phyloP scores from a whole-genome alignment of 2,797 vertebrate species.

The Taenioides sp. region DNA sequence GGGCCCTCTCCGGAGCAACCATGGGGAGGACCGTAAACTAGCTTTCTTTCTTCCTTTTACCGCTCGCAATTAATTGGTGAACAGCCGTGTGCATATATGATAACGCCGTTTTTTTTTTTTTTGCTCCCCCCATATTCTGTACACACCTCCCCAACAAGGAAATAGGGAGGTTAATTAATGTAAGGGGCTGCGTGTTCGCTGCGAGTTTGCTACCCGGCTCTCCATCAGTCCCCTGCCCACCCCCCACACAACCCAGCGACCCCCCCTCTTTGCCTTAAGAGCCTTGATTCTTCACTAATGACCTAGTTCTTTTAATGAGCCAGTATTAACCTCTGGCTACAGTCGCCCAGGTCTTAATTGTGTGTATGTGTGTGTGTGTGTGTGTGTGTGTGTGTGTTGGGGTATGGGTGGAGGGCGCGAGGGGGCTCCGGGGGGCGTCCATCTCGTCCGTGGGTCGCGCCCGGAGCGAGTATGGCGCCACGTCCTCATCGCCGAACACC shows the following conservation, averaged over 20 bases:
- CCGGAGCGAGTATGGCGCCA: conserved; percentile 67
- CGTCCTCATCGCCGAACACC: conserved; percentile 82
- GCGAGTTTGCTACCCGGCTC: conserved; percentile 87
- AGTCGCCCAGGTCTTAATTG: conserved; percentile 99
- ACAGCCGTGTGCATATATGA: conserved; percentile 91
- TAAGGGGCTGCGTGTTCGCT: conserved; percentile 90
- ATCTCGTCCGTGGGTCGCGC: conserved; percentile 25
- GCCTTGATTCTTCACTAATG: conserved; percentile 99
- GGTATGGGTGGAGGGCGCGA: background rate
- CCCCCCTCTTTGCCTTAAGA: conserved; percentile 93
- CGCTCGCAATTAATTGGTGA: conserved; percentile 93
- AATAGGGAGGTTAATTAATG: conserved; percentile 99
- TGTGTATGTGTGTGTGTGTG: conserved; percentile 52
- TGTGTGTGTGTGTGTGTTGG: conserved; percentile 38
- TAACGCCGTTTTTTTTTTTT: conserved; percentile 72
- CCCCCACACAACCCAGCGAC: conserved; percentile 34
- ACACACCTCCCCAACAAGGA: conserved; percentile 81
- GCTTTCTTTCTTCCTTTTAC: conserved; percentile 79
- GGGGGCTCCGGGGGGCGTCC: conserved; percentile 19
- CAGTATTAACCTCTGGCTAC: conserved; percentile 99
- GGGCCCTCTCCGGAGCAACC: conserved; percentile 85
- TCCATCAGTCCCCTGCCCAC: conserved; percentile 46
- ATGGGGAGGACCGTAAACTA: conserved; percentile 89
- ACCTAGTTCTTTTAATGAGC: conserved; percentile 99
- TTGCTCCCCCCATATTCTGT: background rate